A percentile compares a stretch with the other conserved stretches of the same genome.
Conservation (phyloP, 2,113 vertebrate genomes). For the Plectropomus leopardus region DNA sequence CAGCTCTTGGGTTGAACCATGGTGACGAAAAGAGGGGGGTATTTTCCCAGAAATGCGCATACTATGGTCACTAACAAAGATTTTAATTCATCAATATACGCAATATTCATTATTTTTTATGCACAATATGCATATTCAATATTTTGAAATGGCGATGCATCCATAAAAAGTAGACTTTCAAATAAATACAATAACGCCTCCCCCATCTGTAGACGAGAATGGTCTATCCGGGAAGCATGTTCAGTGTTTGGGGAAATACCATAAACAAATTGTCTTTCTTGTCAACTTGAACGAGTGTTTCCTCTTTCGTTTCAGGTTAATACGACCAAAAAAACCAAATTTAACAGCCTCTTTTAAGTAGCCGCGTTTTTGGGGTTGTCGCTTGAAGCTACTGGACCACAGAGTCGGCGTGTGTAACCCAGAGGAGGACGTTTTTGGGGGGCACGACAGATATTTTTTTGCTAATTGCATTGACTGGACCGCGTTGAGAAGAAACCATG, state of each 20-base stretch:
- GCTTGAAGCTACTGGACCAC: neutral
- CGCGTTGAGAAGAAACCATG: slow-evolving; percentile 76
- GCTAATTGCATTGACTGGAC: neutral
- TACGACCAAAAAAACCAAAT: neutral
- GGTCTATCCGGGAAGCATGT: slow-evolving; percentile 83
- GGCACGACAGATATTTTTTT: slow-evolving; percentile 11
- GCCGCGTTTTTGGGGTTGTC: neutral
- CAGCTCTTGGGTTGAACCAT: slow-evolving; percentile 31
- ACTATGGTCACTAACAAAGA: accelerated
- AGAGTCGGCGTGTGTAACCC: slow-evolving; percentile 12
- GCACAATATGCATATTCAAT: accelerated
- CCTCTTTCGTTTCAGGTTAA: slow-evolving; percentile 2
- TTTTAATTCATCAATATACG: accelerated
- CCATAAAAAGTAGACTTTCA: accelerated
- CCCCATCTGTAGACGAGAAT: slow-evolving; percentile 23
- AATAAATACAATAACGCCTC: neutral
- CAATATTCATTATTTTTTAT: accelerated
- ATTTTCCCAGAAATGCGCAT: accelerated
- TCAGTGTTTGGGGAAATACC: slow-evolving; percentile 79
- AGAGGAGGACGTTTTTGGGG: slow-evolving; percentile 32
- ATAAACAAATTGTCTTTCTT: slow-evolving; percentile 56
- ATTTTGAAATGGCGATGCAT: neutral
- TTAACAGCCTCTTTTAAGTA: neutral
- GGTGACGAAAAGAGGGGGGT: accelerated
- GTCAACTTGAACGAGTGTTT: slow-evolving; percentile 27